phyloP scores from a whole-genome alignment of 2,113 vertebrate species.

The Morone chrysops region DNA sequence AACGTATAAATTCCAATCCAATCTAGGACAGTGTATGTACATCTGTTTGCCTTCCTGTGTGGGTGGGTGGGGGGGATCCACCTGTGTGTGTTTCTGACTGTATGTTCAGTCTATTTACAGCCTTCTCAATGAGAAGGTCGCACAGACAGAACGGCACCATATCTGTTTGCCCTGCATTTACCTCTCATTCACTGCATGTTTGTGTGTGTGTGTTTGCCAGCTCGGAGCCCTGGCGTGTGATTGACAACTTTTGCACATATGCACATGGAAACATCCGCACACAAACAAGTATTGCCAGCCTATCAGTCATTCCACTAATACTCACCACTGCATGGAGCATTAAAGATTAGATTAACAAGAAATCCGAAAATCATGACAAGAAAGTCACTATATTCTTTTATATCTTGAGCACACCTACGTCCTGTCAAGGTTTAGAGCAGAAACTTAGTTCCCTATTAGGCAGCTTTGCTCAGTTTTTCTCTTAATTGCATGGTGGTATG shows the following conservation, averaged over 20 bases:
- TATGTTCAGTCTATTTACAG: slow-evolving; percentile 64
- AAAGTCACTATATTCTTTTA: neutral
- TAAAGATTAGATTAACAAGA: slow-evolving; percentile 26
- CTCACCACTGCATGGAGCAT: slow-evolving; percentile 11
- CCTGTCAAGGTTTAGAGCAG: neutral
- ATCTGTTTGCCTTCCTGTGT: slow-evolving; percentile 45
- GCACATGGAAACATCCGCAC: slow-evolving; percentile 1
- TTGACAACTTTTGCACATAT: slow-evolving; percentile 41
- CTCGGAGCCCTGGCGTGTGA: slow-evolving; percentile 7
- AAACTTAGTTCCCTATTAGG: neutral
- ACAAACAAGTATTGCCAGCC: slow-evolving; percentile 20
- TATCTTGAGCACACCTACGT: neutral
- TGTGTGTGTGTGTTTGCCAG: slow-evolving; percentile 32
- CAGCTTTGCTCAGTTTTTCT: neutral
- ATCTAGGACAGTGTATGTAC: slow-evolving; percentile 39
- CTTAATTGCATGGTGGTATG: neutral
- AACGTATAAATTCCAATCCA: slow-evolving; percentile 45
- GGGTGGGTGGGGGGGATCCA: neutral
- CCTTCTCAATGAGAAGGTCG: slow-evolving; percentile 6
- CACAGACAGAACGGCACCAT: slow-evolving; percentile 55
- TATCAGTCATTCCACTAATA: slow-evolving; percentile 14
- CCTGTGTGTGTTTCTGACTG: slow-evolving; percentile 43
- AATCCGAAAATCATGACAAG: slow-evolving; percentile 21
- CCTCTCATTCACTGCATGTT: slow-evolving; percentile 35
- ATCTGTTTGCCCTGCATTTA: slow-evolving; percentile 61